phyloP scores from a whole-genome alignment of 2,113 vertebrate genomes.

The Montifringilla adamsi region DNA sequence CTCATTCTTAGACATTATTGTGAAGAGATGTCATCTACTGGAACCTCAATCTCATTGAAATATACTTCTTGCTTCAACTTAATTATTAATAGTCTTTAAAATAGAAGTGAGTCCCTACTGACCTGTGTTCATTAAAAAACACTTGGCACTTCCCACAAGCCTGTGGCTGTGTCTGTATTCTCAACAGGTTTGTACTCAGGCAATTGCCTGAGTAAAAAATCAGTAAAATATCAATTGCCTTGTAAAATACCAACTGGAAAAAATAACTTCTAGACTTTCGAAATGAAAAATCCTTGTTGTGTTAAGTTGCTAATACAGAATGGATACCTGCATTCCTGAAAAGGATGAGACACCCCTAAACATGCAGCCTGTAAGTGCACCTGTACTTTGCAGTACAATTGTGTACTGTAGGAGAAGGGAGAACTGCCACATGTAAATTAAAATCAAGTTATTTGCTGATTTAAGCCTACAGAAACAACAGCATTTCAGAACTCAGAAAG shows the following conservation, averaged over 20 bases:
- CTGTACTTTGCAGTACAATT: background rate
- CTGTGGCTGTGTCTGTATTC: background rate
- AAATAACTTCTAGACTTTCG: background rate
- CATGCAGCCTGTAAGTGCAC: background rate
- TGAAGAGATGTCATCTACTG: background rate
- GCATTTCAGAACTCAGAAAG: background rate
- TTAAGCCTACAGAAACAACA: background rate
- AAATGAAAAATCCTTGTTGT: background rate
- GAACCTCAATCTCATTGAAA: background rate
- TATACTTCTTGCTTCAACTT: background rate
- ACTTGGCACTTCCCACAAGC: background rate
- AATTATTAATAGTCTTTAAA: background rate
- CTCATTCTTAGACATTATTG: background rate
- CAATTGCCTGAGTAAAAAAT: too few species aligned
- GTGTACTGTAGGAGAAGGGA: background rate
- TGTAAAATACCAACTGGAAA: background rate
- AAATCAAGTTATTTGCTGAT: background rate
- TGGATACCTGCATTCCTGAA: background rate
- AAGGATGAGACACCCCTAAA: background rate
- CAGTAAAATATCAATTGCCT: too few species aligned
- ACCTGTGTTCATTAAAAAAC: background rate
- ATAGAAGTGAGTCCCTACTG: background rate
- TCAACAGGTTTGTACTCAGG: background rate
- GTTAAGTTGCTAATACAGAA: background rate
- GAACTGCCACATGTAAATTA: background rate